These are phyloP conservation scores for Chlorops oryzae DNA, from an alignment of 1,140 invertebrate genomes.

Conservation along the genomic window DNA sequence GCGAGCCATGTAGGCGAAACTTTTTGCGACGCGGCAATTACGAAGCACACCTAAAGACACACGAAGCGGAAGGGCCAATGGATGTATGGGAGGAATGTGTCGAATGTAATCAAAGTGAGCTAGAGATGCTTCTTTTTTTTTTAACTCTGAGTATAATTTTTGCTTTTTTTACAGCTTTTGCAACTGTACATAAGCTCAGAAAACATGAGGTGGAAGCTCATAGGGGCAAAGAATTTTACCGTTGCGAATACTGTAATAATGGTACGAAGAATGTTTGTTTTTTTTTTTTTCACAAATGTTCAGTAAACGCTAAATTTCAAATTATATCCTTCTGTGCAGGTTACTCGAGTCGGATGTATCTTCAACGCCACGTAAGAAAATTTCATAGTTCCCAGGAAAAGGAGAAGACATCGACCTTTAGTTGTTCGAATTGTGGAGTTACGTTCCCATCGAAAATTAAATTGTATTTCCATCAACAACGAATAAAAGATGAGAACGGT, in stretches of 20 bases:
- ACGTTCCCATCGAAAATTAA: slow-evolving; percentile 4
- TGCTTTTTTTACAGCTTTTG: neutral
- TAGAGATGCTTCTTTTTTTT: neutral
- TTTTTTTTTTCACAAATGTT: neutral
- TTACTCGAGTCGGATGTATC: slow-evolving; percentile 7
- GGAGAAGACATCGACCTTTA: neutral
- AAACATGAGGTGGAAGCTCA: slow-evolving; percentile 13
- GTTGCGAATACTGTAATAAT: slow-evolving; percentile 14
- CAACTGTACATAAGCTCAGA: slow-evolving; percentile 8
- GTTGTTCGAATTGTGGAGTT: slow-evolving; percentile 12
- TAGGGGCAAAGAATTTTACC: slow-evolving; percentile 4
- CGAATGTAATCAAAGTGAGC: neutral
- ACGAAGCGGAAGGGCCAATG: neutral
- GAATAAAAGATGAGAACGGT: slow-evolving; percentile 11
- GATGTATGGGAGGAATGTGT: slow-evolving; percentile 10
- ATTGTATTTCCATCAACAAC: slow-evolving; percentile 7
- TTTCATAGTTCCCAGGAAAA: slow-evolving; percentile 12
- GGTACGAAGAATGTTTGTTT: neutral
- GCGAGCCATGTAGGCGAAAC: slow-evolving; percentile 4
- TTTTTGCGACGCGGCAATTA: slow-evolving; percentile 13
- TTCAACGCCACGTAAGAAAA: slow-evolving; percentile 10
- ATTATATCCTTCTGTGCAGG: neutral
- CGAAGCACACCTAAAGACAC: slow-evolving; percentile 9
- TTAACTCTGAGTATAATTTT: neutral
- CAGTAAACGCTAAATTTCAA: neutral